phyloP scores from a whole-genome alignment of 2,113 vertebrate genomes.

The Anser brachyrhynchus region DNA sequence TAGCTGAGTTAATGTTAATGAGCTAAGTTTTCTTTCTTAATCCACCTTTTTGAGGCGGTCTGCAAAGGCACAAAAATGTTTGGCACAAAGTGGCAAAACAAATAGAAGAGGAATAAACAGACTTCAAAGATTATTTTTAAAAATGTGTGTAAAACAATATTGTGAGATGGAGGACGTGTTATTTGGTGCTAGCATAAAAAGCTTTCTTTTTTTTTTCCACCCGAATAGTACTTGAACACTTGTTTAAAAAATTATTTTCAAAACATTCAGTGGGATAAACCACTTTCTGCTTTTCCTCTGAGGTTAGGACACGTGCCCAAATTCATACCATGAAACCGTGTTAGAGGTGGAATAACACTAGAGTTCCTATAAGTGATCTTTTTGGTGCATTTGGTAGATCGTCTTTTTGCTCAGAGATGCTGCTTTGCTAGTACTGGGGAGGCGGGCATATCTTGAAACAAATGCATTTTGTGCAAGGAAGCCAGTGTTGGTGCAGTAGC shows the following conservation, averaged over 20 bases:
- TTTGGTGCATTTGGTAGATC: not conserved
- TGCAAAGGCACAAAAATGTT: constrained; percentile 18
- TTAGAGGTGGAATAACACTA: not conserved
- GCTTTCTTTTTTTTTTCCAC: not conserved
- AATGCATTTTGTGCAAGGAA: constrained; percentile 23
- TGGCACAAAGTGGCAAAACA: not conserved
- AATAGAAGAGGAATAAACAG: constrained; percentile 7
- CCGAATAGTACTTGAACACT: not conserved
- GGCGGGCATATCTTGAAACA: not conserved
- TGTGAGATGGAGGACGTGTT: not conserved
- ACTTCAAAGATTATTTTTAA: not conserved
- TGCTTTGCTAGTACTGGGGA: not conserved
- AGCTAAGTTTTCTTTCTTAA: not conserved
- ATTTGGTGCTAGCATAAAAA: not conserved
- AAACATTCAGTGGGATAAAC: not conserved
- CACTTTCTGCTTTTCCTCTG: not conserved
- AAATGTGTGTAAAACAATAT: not conserved
- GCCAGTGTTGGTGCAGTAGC: constrained; percentile 8
- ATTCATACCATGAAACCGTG: not conserved
- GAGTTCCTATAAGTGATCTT: not conserved
- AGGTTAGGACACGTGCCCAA: not conserved
- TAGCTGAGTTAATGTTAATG: not conserved
- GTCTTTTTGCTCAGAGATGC: not conserved
- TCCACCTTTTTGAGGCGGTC: not conserved
- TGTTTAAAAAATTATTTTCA: not conserved